Conservation (phyloP, 30 jellyfish, hydroid and myxozoan genomes). For the Nemopilema nomurai region DNA sequence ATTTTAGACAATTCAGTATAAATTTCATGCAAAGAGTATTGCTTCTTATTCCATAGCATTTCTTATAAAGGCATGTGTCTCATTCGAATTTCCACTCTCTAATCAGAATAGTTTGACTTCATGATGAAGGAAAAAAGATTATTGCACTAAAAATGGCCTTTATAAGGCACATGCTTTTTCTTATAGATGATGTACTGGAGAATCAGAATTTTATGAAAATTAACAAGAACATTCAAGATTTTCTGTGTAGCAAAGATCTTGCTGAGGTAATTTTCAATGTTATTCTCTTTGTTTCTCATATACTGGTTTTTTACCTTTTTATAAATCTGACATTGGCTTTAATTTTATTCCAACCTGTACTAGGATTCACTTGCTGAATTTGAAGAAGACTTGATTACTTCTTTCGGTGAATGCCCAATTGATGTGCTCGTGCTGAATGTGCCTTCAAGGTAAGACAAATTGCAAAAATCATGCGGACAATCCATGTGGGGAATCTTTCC, state of each 20-base stretch:
- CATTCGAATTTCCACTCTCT: too few species aligned
- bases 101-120: too few species aligned
- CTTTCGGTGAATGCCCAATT: slow-evolving; percentile 29
- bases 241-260: slow-evolving; percentile 47
- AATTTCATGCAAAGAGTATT: too few species aligned
- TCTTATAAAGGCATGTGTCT: too few species aligned
- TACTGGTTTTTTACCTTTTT: too few species aligned
- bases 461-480: not conserved
- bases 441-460: slow-evolving; percentile 57
- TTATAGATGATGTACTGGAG: not conserved
- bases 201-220: slow-evolving; percentile 59
- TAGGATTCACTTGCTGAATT: slow-evolving; percentile 41
- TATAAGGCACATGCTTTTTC: too few species aligned
- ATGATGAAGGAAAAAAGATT: too few species aligned
- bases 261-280: slow-evolving; percentile 24
- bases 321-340: too few species aligned
- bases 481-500: not conserved
- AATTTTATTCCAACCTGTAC: not conserved
- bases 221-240: slow-evolving; percentile 35
- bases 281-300: not conserved
- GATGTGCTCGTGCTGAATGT: slow-evolving; percentile 39
- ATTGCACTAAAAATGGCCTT: too few species aligned
- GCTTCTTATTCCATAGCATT: too few species aligned
- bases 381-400: slow-evolving; percentile 48
- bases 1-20: too few species aligned